phyloP scores from a whole-genome alignment of 2,113 vertebrate species.

The Bos taurus region DNA sequence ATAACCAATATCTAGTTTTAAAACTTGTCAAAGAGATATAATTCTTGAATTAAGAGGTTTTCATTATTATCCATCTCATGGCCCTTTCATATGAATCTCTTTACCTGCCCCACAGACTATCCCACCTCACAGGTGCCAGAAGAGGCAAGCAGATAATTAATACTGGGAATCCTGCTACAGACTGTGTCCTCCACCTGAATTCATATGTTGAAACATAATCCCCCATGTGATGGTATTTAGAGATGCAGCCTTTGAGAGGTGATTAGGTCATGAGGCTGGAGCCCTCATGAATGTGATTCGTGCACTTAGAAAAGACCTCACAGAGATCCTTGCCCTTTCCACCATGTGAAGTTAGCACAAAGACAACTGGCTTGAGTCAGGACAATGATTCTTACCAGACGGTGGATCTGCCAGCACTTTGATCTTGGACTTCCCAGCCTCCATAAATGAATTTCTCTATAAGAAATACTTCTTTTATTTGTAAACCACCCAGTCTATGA shows the following conservation, averaged over 20 bases:
- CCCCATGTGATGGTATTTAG: neutral
- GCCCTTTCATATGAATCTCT: neutral
- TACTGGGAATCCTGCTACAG: neutral
- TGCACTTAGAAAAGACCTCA: neutral
- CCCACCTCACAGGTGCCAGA: neutral
- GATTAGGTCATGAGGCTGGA: neutral
- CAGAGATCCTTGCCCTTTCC: neutral
- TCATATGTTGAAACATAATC: neutral
- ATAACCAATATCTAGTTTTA: neutral
- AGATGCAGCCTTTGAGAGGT: neutral
- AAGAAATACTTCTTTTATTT: neutral
- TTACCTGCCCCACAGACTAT: neutral
- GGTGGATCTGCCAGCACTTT: neutral
- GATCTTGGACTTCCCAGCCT: neutral
- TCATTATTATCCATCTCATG: neutral
- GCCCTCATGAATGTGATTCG: neutral
- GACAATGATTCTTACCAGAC: neutral
- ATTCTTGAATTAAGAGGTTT: slow-evolving; percentile 8
- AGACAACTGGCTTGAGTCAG: neutral
- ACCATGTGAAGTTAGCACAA: neutral
- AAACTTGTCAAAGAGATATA: neutral
- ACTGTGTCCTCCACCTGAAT: neutral
- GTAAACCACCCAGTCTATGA: neutral
- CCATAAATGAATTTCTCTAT: neutral
- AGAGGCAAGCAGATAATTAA: neutral